Conservation (phyloP, 1,140 invertebrate genomes). For the Tetragonula clypearis region DNA sequence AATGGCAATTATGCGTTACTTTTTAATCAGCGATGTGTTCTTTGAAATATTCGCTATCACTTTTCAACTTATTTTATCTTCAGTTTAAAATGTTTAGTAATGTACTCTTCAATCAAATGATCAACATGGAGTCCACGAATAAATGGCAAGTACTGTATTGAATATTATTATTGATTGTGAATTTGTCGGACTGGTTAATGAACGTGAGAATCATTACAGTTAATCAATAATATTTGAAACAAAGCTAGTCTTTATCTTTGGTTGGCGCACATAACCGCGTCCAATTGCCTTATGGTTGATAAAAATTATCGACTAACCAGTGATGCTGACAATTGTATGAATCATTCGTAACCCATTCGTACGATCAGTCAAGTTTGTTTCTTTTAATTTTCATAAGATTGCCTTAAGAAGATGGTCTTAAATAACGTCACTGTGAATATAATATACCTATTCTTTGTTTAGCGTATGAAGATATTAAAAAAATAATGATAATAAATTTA, state of each 20-base stretch:
- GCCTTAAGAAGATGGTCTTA: not conserved
- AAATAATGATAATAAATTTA: not conserved
- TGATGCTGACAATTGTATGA: slow-evolving; percentile 35
- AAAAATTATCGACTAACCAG: slow-evolving; percentile 41
- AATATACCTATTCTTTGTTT: not conserved
- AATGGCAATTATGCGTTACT: not conserved
- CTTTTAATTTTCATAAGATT: not conserved
- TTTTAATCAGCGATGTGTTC: not conserved
- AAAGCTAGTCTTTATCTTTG: slow-evolving; percentile 6
- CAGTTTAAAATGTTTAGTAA: not conserved
- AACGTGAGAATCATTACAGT: not conserved
- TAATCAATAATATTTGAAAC: not conserved
- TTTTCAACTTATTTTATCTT: not conserved
- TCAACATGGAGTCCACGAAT: not conserved
- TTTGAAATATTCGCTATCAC: not conserved
- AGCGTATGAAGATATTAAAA: not conserved
- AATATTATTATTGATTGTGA: not conserved
- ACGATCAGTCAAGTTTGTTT: slow-evolving; percentile 15
- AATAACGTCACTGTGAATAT: not conserved
- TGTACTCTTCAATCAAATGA: not conserved
- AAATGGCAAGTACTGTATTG: not conserved
- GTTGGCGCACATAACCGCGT: not conserved
- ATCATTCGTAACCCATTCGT: slow-evolving; percentile 12
- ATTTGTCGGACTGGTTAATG: not conserved
- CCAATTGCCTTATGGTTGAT: slow-evolving; percentile 19